Evolutionary conservation across 2,888 invertebrate species (phyloP).

Genomic region (Zygogramma bicolorata): DNA sequence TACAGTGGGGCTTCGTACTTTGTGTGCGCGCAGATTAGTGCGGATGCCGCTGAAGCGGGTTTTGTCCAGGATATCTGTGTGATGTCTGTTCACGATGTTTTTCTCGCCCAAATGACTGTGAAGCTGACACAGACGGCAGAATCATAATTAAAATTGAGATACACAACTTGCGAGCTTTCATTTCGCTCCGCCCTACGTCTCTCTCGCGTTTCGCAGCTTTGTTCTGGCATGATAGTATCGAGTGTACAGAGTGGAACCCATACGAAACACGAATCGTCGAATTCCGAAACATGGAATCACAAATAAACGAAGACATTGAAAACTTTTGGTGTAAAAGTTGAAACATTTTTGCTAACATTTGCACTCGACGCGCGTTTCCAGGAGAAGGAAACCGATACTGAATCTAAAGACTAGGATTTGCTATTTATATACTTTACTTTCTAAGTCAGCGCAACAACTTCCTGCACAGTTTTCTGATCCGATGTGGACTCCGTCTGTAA

Average conservation of each 20-base stretch:
- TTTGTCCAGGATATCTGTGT: slow-evolving; percentile 61
- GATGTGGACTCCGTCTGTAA: no score
- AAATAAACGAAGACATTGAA: no score
- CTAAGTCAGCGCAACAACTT: no score
- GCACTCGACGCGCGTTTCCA: no score
- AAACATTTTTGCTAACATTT: no score
- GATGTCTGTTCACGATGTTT: slow-evolving; percentile 61
- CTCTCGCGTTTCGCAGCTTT: background rate
- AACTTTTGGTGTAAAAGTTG: no score
- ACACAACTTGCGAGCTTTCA: slow-evolving; percentile 46
- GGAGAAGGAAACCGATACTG: no score
- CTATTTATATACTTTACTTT: no score
- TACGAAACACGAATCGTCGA: background rate
- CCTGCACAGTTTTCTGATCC: no score
- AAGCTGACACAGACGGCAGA: slow-evolving; percentile 57
- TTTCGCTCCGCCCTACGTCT: slow-evolving; percentile 11
- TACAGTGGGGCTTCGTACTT: slow-evolving; percentile 64
- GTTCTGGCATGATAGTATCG: background rate
- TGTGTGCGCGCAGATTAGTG: slow-evolving; percentile 59
- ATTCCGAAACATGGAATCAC: no score
- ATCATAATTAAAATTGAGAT: slow-evolving; percentile 62
- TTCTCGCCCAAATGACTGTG: slow-evolving; percentile 64
- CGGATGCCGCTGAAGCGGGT: slow-evolving; percentile 57
- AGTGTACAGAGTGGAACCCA: background rate
- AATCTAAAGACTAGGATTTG: no score